Conservation (phyloP, 1,140 invertebrate species). For the Pseudomyrmex dendroicus region DNA sequence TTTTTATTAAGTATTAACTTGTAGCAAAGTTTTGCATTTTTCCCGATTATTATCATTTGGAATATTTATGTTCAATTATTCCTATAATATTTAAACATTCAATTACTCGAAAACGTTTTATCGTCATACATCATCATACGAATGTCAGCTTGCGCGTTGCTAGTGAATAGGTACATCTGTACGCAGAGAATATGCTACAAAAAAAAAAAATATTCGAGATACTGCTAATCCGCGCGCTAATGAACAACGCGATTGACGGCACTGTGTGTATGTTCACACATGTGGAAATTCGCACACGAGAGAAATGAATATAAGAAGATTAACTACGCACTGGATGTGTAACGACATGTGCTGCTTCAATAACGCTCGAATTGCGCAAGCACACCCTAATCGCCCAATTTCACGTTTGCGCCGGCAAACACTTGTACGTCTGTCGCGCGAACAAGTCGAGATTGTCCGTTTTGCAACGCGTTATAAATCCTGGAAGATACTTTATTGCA, state of each 20-base stretch:
- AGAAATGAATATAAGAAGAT: neutral
- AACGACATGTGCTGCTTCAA: neutral
- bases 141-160: neutral
- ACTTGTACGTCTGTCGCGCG: constrained; percentile 36
- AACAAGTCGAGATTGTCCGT: constrained; percentile 45
- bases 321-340: neutral
- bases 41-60: too few species aligned
- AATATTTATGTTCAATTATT: too few species aligned
- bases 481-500: constrained; percentile 64
- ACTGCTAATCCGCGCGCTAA: constrained; percentile 1
- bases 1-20: too few species aligned
- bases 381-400: constrained; percentile 48
- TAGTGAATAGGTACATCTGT: neutral
- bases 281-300: neutral
- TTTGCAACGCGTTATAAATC: constrained; percentile 64
- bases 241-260: constrained; percentile 30
- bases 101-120: neutral
- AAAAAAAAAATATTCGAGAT: neutral
- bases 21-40: too few species aligned
- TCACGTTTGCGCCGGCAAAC: constrained; percentile 24
- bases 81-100: neutral
- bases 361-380: constrained; percentile 29
- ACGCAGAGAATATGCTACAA: neutral
- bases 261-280: neutral
- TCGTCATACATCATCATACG: neutral